Evolutionary conservation across 2,888 invertebrate species (phyloP), one percentile per base, ranked within the genome.

Genomic region (Volucella bombylans): DNA sequence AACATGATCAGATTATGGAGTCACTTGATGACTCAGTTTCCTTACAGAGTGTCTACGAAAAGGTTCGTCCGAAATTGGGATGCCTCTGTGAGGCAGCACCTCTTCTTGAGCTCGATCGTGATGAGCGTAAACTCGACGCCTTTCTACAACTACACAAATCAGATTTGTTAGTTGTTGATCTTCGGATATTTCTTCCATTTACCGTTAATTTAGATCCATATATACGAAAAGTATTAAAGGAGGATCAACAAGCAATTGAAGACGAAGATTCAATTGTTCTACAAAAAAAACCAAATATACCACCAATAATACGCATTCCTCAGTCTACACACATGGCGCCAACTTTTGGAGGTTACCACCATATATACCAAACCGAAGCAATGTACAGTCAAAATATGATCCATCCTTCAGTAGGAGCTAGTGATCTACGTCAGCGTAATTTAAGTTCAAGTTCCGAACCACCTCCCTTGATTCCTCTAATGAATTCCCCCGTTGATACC

Each of bases 151-250:
- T 97, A 90, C 98, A 98, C 91, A 95, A 97, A 87, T 94, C 95
- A 11, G 97, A 96, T 88, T 93, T 97, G 82, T 93, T 97, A 54
- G 95, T 97, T 9, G 96, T 96, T 52, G 97, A 98, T 90, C 94
- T 99, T 89, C 97, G 98, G 90, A 96, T 98, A 89, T 99, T 99
- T 92, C 93, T 99, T 82, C 99, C 99, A 0, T 99, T 99, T 91
- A 99, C 99, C 14, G 99, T 99, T 89, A 99, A 99, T 92, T 93
- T 99, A 72, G 99, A 99, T 93, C 99, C 99, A 0, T 99, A 98
- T 90, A 95, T 99, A 82, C 96, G 98, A 90, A 99, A 99, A 93
- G 96, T 98, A 73, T 97, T 99, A 78, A 97, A 98, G 94, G 99
- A 95, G 90, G 95, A 95, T 89, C 95, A 95, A 87, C 95, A 95